phyloP scores from a whole-genome alignment of 1,140 invertebrate species.

The Temnothorax nylanderi region DNA sequence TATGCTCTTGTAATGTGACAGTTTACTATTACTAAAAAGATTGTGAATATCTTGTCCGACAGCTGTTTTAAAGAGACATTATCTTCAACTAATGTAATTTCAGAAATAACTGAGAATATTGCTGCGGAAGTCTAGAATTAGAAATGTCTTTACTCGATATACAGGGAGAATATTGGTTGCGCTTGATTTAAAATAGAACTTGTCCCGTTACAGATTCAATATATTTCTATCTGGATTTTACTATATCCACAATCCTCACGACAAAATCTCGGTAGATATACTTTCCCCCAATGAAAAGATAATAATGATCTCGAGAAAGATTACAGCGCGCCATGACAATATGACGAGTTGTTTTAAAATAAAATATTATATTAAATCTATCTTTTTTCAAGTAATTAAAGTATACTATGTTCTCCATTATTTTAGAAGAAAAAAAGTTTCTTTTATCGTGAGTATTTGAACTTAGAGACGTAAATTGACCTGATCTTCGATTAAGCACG shows the following conservation, averaged over 20 bases:
- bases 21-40: not conserved
- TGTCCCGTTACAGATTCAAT: conserved; percentile 20
- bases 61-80: not conserved
- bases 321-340: not conserved
- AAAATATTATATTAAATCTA: not conserved
- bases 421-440: not conserved
- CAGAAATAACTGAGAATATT: not conserved
- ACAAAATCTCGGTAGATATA: not conserved
- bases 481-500: not conserved
- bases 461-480: not conserved
- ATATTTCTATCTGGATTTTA: not conserved
- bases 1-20: not conserved
- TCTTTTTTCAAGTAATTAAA: not conserved
- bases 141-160: not conserved
- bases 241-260: not conserved
- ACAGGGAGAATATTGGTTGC: conserved; percentile 9
- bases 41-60: not conserved
- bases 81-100: not conserved
- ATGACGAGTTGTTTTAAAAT: not conserved
- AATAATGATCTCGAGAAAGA: not conserved
- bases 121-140: not conserved
- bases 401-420: not conserved
- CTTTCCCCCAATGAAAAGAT: not conserved
- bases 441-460: not conserved
- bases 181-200: conserved; percentile 20